Evolutionary conservation across 2,797 vertebrate species (phyloP), one percentile per base, ranked within the genome.

Genomic region (Allobates femoralis): DNA sequence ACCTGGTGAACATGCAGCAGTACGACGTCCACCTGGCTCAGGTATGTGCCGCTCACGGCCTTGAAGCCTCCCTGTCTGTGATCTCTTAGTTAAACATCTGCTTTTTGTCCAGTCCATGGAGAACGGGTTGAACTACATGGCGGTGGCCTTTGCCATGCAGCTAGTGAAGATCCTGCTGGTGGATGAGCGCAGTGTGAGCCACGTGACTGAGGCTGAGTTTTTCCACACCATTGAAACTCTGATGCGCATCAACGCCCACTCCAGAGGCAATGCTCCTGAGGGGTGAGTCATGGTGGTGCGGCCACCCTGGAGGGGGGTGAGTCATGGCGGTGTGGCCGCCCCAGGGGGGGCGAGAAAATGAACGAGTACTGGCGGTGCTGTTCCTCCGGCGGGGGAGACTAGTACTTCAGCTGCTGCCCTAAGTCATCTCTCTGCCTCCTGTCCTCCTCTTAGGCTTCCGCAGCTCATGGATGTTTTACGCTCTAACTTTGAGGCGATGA

Each of bases 41-140:
- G 98, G 98, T 99, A 94, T 89, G 23, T 55, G n/a, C 32, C 16
- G 41, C 19, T n/a, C n/a, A n/a, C n/a, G n/a, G 74, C 7, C 3
- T 8, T 4, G 26, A 3, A 1, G 30, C 2, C 15, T 14, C 32
- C 3, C 0, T 21, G 19, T 51, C n/a, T 21, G 0, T 10, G 46
- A 28, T 28, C 46, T 81, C 58, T 5, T 28, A 19, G 3, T 32
- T 37, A n/a, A 51, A 23, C 21, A 32, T 56, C 11, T 78, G 87
- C 92, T 88, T 77, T 53, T 0, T 90, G 0, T 92, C 21, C 87
- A 99, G 98, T 99, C 98, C 0, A 99, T 99, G 98, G 98, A 99
- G 90, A 99, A 99, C 21, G 98, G 98, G 77, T 92, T 99, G 92
- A 98, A 99, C 93, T 99, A 99, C 91, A 99, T 99, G 98, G 98